phyloP scores from a whole-genome alignment of 2,113 vertebrate genomes.

The Calidris pygmaea region DNA sequence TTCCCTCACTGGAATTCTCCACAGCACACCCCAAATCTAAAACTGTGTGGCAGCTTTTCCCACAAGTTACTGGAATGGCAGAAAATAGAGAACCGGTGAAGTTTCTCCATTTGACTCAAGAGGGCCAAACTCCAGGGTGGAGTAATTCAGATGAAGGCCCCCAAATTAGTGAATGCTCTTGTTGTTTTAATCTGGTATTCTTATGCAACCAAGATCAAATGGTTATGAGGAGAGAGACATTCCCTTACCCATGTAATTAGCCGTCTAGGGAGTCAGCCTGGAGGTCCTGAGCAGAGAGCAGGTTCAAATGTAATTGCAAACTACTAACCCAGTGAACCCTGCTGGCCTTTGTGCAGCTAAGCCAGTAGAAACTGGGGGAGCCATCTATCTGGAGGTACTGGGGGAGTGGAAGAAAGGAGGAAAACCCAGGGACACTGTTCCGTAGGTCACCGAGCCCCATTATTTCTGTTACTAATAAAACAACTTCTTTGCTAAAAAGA shows the following conservation, averaged over 20 bases:
- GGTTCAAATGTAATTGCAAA: not conserved
- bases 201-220: not conserved
- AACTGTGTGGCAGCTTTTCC: not conserved
- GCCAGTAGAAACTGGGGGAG: not conserved
- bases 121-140: not conserved
- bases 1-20: not conserved
- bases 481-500: not conserved
- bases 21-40: not conserved
- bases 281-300: not conserved
- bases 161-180: not conserved
- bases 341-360: not conserved
- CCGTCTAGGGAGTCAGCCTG: not conserved
- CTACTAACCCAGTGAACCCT: not conserved
- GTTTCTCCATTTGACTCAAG: not conserved
- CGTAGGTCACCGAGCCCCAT: not conserved
- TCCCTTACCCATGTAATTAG: not conserved
- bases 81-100: not conserved
- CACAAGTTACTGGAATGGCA: not conserved
- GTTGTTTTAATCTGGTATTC: not conserved
- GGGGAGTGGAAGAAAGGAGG: not conserved
- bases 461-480: not conserved
- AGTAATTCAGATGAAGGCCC: not conserved
- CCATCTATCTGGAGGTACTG: not conserved
- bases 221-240: not conserved
- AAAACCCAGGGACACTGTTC: not conserved